A percentile compares a stretch with the other conserved stretches of the same genome.
These are phyloP conservation scores for Diadegma fenestrale DNA, from an alignment of 2,888 invertebrate genomes.

Conservation along the genomic window DNA sequence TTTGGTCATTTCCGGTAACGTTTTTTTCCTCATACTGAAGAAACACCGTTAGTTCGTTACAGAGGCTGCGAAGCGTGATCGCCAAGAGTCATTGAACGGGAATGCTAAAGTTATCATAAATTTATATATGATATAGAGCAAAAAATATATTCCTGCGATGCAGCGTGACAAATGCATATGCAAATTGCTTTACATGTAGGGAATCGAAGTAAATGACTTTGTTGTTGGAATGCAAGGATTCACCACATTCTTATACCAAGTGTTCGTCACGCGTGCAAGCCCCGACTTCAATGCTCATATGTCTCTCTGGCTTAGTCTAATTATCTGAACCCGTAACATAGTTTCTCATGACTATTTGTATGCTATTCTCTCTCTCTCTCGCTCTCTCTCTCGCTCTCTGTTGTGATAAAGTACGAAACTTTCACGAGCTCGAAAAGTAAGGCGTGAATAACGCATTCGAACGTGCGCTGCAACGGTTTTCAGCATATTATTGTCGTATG, in stretches of 20 bases:
- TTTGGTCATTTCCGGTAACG: not conserved
- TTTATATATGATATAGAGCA: not conserved
- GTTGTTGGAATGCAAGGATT: not conserved
- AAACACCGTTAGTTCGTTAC: not conserved
- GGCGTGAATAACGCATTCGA: not conserved
- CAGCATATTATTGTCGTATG: not conserved
- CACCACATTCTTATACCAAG: not conserved
- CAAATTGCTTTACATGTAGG: not conserved
- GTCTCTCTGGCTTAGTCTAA: constrained; percentile 1
- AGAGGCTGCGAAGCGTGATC: not conserved
- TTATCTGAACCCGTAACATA: constrained; percentile 12
- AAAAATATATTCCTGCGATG: not conserved
- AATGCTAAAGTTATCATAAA: not conserved
- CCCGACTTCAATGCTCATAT: constrained; percentile 1
- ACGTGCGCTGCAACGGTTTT: not conserved
- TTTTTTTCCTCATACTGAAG: not conserved
- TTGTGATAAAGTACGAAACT: not conserved
- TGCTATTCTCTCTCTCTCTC: not conserved
- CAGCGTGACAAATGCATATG: not conserved
- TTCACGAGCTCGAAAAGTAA: constrained; percentile 8
- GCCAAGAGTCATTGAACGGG: constrained; percentile 2
- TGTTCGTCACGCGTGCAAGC: not conserved
- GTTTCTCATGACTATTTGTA: not conserved
- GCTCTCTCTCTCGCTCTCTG: not conserved
- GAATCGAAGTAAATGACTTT: not conserved